Evolutionary conservation across 2,888 invertebrate genomes (phyloP).

Genomic region (Brachynemurus nebulosus): DNA sequence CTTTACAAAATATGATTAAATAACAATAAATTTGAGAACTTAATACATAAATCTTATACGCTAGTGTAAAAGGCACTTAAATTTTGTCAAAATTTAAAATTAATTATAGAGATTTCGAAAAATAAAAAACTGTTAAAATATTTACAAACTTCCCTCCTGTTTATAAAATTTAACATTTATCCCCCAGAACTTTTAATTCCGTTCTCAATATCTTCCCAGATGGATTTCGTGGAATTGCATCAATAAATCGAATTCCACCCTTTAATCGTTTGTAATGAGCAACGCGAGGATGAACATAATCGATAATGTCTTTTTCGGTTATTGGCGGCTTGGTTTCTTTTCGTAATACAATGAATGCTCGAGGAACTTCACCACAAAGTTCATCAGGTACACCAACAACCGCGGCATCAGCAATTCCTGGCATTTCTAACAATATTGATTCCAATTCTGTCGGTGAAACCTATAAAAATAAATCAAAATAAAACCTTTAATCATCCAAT

Average conservation of each 20-base stretch:
- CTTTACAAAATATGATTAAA: no score
- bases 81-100: no score
- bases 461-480: slow-evolving; percentile 32
- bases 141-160: no score
- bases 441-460: slow-evolving; percentile 80
- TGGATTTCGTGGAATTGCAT: slow-evolving; percentile 56
- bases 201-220: slow-evolving; percentile 65
- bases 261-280: slow-evolving; percentile 58
- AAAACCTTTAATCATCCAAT: background rate
- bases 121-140: no score
- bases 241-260: slow-evolving; percentile 54
- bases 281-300: slow-evolving; percentile 47
- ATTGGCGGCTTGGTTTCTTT: slow-evolving; percentile 32
- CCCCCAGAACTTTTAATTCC: slow-evolving; percentile 41
- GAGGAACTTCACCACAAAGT: slow-evolving; percentile 58
- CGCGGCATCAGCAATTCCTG: slow-evolving; percentile 60
- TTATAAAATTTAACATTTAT: no score
- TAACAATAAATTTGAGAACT: no score
- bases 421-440: slow-evolving; percentile 54
- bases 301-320: slow-evolving; percentile 41
- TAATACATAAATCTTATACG: no score
- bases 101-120: no score
- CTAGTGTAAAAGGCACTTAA: no score
- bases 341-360: slow-evolving; percentile 55
- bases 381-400: slow-evolving; percentile 63